Percentiles rank a stretch among this genome's conserved stretches.
These are phyloP conservation scores for Meghimatium bilineatum DNA, from an alignment of 2,888 invertebrate genomes.

Conservation along the genomic window DNA sequence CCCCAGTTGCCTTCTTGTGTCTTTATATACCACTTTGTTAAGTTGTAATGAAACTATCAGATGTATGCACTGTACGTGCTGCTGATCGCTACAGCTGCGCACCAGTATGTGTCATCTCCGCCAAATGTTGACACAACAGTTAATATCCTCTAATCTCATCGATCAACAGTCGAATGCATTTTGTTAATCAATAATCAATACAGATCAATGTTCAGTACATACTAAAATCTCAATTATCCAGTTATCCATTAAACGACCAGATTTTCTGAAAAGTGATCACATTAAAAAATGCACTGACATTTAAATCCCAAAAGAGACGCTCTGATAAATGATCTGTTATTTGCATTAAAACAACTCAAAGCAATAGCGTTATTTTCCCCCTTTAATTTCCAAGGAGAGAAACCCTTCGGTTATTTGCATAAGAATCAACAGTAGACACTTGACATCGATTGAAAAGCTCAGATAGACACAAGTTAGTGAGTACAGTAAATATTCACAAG, in stretches of 20 bases:
- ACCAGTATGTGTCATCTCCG: too few species aligned
- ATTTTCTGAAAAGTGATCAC: background rate
- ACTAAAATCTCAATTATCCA: background rate
- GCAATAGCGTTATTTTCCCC: background rate
- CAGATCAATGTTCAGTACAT: too few species aligned
- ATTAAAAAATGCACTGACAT: background rate
- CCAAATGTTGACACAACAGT: too few species aligned
- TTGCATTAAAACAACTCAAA: background rate
- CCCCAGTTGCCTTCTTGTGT: too few species aligned
- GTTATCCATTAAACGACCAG: background rate
- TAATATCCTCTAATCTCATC: too few species aligned
- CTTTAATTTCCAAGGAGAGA: background rate
- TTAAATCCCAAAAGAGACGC: background rate
- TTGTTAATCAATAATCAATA: too few species aligned
- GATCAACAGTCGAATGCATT: too few species aligned
- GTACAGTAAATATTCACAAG: background rate
- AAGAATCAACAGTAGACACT: background rate
- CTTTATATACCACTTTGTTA: too few species aligned
- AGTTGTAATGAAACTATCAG: too few species aligned
- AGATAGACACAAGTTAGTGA: background rate
- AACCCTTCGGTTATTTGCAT: background rate
- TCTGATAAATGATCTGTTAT: background rate
- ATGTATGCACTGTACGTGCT: too few species aligned
- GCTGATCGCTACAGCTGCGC: too few species aligned
- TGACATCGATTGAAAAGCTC: background rate